These are phyloP conservation scores for Pycnomerus fuliginosus DNA, from an alignment of 2,888 invertebrate genomes.

Conservation along the genomic window DNA sequence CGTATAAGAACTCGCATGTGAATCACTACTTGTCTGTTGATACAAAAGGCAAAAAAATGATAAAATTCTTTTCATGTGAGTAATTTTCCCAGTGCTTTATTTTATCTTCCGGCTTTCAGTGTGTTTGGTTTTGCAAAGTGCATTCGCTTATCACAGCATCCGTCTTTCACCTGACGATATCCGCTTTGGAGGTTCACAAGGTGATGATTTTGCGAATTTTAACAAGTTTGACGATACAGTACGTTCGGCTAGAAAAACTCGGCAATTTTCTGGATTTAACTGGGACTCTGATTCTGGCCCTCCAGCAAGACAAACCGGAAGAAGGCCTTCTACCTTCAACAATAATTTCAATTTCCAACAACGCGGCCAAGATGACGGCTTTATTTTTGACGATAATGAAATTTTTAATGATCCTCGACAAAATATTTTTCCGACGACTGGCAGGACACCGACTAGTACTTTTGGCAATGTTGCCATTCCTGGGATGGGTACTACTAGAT, in stretches of 20 bases:
- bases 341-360: background rate
- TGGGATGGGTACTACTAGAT: constrained; percentile 41
- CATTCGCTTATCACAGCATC: constrained; percentile 1
- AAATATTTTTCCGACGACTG: no score
- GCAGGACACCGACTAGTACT: constrained; percentile 21
- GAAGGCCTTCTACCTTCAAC: background rate
- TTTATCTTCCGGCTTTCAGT: background rate
- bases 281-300: constrained; percentile 5
- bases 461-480: constrained; percentile 37
- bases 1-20: no score
- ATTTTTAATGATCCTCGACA: no score
- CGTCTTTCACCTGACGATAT: background rate
- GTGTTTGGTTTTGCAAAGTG: constrained; percentile 2
- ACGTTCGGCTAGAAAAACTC: background rate
- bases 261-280: constrained; percentile 1
- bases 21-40: no score
- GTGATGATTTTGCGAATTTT: constrained; percentile 4
- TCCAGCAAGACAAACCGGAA: constrained; percentile 1
- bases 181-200: background rate
- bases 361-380: background rate
- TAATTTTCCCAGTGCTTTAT: no score
- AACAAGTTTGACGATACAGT: constrained; percentile 4
- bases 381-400: constrained; percentile 17
- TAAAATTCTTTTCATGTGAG: no score
- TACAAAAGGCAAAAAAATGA: no score